Percentiles rank a stretch among this genome's conserved stretches.
These are phyloP conservation scores for Dioctria linearis DNA, from an alignment of 2,888 invertebrate genomes.

Conservation along the genomic window DNA sequence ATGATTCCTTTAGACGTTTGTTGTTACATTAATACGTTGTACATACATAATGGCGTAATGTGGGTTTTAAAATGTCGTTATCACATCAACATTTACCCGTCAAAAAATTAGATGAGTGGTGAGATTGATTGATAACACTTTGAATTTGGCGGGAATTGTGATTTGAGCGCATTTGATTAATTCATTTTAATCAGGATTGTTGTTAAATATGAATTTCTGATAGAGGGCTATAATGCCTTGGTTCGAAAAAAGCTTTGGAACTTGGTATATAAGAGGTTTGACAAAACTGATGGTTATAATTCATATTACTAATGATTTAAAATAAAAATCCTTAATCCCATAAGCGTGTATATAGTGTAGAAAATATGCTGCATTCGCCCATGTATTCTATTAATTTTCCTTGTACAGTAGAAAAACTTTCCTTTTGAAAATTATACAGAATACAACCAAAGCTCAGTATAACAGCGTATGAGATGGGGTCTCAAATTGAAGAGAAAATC, in stretches of 20 bases:
- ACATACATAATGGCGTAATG: constrained; percentile 2
- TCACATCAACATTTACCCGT: constrained; percentile 20
- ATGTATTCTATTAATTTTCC: no score
- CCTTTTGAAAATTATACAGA: no score
- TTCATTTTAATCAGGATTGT: constrained; percentile 4
- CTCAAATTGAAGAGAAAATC: no score
- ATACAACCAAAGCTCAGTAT: no score
- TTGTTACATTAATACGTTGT: constrained; percentile 34
- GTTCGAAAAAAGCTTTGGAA: background rate
- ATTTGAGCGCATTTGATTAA: constrained; percentile 40
- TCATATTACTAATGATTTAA: background rate
- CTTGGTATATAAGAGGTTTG: background rate
- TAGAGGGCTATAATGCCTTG: constrained; percentile 2
- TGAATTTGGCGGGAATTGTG: constrained; percentile 24
- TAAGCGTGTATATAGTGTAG: no score
- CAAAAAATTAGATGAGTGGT: constrained; percentile 51
- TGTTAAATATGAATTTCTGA: constrained; percentile 7
- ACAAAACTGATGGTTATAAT: no score
- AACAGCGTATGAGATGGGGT: no score
- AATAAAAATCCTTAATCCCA: background rate
- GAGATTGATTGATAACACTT: constrained; percentile 40
- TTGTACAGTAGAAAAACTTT: no score
- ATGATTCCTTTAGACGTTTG: constrained; percentile 34
- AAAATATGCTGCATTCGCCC: no score
- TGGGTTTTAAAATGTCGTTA: constrained; percentile 10